These are phyloP conservation scores for Rhagophthalmus giganteus DNA, from an alignment of 2,888 invertebrate genomes.

Conservation along the genomic window DNA sequence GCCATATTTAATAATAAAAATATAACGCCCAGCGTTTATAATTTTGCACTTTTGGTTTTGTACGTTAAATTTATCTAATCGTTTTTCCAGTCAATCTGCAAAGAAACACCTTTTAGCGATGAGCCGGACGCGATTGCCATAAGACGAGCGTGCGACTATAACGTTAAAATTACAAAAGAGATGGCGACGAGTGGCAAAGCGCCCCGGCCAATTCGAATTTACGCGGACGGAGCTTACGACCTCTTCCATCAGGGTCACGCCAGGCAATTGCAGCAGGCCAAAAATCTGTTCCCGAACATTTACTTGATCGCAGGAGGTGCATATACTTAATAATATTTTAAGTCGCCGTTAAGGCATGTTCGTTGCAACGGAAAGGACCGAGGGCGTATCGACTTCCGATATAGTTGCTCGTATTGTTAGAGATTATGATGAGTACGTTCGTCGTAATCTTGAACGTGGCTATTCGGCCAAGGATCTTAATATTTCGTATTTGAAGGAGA, in stretches of 20 bases:
- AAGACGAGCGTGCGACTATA: slow-evolving; percentile 79
- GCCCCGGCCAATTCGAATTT: slow-evolving; percentile 85
- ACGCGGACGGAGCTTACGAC: slow-evolving; percentile 99
- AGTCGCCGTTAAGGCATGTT: slow-evolving; percentile 91
- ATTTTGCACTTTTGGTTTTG: no score
- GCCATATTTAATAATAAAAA: no score
- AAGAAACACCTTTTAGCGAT: slow-evolving; percentile 85
- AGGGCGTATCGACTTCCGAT: slow-evolving; percentile 99
- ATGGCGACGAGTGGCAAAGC: slow-evolving; percentile 80
- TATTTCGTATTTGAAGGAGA: slow-evolving; percentile 95
- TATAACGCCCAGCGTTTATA: no score
- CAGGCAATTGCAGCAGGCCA: slow-evolving; percentile 94
- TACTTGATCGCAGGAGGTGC: slow-evolving; percentile 96
- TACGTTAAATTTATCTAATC: no score
- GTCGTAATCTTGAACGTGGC: slow-evolving; percentile 93
- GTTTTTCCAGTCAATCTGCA: slow-evolving; percentile 70
- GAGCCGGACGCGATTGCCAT: slow-evolving; percentile 79
- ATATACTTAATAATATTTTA: no score
- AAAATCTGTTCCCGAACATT: slow-evolving; percentile 92
- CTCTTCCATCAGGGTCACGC: slow-evolving; percentile 99
- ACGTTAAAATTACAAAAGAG: slow-evolving; percentile 79
- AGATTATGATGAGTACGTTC: slow-evolving; percentile 96
- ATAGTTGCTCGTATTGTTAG: slow-evolving; percentile 96
- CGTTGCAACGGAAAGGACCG: slow-evolving; percentile 91
- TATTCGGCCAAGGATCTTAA: slow-evolving; percentile 98